These are phyloP conservation scores for Agriotes lineatus DNA, from an alignment of 2,888 invertebrate genomes.

Conservation along the genomic window DNA sequence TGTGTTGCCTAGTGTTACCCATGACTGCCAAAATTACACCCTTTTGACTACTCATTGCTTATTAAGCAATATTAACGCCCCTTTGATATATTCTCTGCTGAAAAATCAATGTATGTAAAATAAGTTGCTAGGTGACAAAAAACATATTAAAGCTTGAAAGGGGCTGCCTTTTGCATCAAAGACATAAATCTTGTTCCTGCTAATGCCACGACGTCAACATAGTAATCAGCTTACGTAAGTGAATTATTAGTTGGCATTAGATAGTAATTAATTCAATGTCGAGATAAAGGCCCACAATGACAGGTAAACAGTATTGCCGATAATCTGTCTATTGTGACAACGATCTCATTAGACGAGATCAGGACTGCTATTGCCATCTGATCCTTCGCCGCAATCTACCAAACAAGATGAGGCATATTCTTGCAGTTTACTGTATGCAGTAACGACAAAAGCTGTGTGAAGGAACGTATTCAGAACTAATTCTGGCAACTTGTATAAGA, in stretches of 20 bases:
- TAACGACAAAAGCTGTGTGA: too few relatives aligned
- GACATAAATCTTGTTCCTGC: neutral
- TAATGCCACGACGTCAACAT: conserved; percentile 5
- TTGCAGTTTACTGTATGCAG: too few relatives aligned
- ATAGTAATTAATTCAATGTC: conserved; percentile 30
- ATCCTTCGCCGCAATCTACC: conserved; percentile 10
- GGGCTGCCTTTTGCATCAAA: too few relatives aligned
- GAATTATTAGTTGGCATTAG: conserved; percentile 28
- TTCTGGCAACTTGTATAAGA: too few relatives aligned
- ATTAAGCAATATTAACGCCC: too few relatives aligned
- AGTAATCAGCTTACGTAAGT: conserved; percentile 22
- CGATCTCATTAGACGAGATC: conserved; percentile 31
- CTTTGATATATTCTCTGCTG: too few relatives aligned
- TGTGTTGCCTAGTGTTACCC: too few relatives aligned
- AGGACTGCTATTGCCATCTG: conserved; percentile 22
- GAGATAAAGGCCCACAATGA: conserved; percentile 24
- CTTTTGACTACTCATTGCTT: too few relatives aligned
- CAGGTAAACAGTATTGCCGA: conserved; percentile 33
- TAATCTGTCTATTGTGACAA: conserved; percentile 32
- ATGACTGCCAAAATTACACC: too few relatives aligned
- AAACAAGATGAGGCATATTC: too few relatives aligned
- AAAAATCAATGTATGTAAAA: too few relatives aligned
- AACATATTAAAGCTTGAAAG: neutral
- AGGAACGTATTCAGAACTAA: too few relatives aligned
- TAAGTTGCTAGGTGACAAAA: neutral